Evolutionary conservation across 2,888 invertebrate genomes (phyloP), one percentile per base, ranked within the genome.

Genomic region (Caenorhabditis sp.): DNA sequence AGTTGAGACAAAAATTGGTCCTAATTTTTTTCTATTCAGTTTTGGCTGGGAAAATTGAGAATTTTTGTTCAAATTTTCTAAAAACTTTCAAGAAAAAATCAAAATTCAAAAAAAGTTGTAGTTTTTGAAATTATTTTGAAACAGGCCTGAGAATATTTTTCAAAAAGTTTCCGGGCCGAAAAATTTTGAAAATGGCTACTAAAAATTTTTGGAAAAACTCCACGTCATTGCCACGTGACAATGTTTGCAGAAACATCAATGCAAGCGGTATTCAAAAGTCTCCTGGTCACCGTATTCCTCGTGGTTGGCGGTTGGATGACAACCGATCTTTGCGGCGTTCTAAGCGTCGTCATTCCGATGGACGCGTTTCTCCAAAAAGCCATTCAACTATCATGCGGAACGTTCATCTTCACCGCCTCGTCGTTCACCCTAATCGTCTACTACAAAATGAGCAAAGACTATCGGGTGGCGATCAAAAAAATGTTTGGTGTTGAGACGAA

Each of bases 331-430:
- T 67, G 67, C 14, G 72, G 72, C 23, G 62, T 58, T 5, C 43
- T 72, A 0, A 62, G 67, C 14, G 67, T 72, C n/a, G 60, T 62
- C 14, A 43, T 72, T 3, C 67, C 67, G 23, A 72, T 72, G 72
- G 67, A 72, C 62, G 27, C 37, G 5, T 21, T 58, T 21, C 27
- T 67, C 4, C 64, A 64, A 0, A 61, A 58, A n/a, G 64, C 64
- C 58, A 65, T 73, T 19, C 65, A 68, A 57, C 50, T 68, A n/a
- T 73, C 62, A 24, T 68, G 68, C 51, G 68, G 73, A 49, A 68
- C 65, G 1, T 73, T 73, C 26, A 68, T 68, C 23, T 68, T 73
- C 62, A 62, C 73, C 17, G 50, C 64, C 0, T 64, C 64, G 3
- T 61, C 65, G 17, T 73, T 68, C 24, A 73, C 68, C n/a, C 65